Evolutionary conservation across 2,113 vertebrate species (phyloP), one percentile per base, ranked within the genome.

Genomic region (Perca flavescens): DNA sequence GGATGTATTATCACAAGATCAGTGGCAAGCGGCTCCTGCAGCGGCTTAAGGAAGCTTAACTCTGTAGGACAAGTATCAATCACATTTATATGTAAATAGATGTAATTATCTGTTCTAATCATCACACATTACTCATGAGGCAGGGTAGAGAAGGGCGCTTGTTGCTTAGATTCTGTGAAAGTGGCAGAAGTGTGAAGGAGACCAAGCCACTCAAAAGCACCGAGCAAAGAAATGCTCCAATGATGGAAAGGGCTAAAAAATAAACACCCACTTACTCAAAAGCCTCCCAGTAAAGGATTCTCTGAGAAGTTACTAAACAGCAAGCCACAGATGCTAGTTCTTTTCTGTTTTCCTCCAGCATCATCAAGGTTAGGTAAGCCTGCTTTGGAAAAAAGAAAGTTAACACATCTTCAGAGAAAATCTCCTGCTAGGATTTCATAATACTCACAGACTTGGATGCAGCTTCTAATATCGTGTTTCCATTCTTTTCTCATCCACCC

Each of bases 61-160:
- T 83, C 86, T 5, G 81, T 50, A 46, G 86, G 77, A 86, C 80
- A 52, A 89, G 49, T 72, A 82, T 88, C 90, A 88, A 86, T 92
- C 90, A 92, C 87, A 89, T 92, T 89, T 83, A 66, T 83, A 90
- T 92, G 87, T 81, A 92, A 91, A 94, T 92, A 77, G 74, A 88
- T 78, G 85, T 78, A 88, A 94, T 91, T 92, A 93, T 86, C 80
- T 79, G 53, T 74, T 81, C 57, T 88, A 80, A 91, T 90, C 83
- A 83, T 80, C 31, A 15, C 53, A 57, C 81, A 64, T 89, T 86
- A 67, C 79, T 85, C 84, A 77, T 11, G 36, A 79, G 70, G 78
- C 60, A 6, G 73, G 21, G 28, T 31, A 49, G 70, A 57, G 61
- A 28, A 14, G 25, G 52, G 49, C 2, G 52, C 74, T 77, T 43